Evolutionary conservation across 2,113 vertebrate species (phyloP), one percentile per base, ranked within the genome.

Genomic region (Epinephelus cyanopodus): DNA sequence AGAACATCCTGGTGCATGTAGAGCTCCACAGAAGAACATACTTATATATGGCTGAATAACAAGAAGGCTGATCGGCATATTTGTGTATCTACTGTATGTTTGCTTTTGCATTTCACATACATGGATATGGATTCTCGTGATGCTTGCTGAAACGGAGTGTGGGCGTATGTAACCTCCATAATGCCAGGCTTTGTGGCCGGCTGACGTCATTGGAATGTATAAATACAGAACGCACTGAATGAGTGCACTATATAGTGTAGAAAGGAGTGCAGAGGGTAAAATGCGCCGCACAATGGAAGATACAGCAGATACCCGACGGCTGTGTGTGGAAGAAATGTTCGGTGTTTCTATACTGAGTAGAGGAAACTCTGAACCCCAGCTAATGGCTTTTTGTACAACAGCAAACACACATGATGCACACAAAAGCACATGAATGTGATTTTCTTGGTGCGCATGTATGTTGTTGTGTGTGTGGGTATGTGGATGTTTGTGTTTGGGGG

Each of bases 161-260:
- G 84, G 87, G 89, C 6, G 57, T 87, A 87, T 82, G 29, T 89
- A 53, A 84, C 60, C 39, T 80, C 65, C 82, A 90, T 90, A 91
- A 86, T 84, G 70, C 66, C 73, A 5, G 50, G 48, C 88, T 91
- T 90, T 94, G 87, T 90, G 78, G 85, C 76, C 12, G n/a, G 17
- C 77, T 90, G 86, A 83, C 75, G 48, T 93, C 88, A 89, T 0
- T 62, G 81, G 81, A 90, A 92, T 87, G 79, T 89, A 80, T 88
- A 82, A 75, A 82, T 83, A 73, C 63, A 85, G 74, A 88, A 72
- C 37, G 68, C 54, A 54, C 61, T 78, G 61, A 88, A 84, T 73
- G 77, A 63, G 56, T 77, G 74, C 82, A 42, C 80, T 73, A 61
- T 67, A 62, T 54, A 45, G 8, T 12, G 42, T 45, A 81, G 50